Base-by-base conservation (phyloP, 1,140 invertebrate genomes). In the Carposina sasakii region DNA sequence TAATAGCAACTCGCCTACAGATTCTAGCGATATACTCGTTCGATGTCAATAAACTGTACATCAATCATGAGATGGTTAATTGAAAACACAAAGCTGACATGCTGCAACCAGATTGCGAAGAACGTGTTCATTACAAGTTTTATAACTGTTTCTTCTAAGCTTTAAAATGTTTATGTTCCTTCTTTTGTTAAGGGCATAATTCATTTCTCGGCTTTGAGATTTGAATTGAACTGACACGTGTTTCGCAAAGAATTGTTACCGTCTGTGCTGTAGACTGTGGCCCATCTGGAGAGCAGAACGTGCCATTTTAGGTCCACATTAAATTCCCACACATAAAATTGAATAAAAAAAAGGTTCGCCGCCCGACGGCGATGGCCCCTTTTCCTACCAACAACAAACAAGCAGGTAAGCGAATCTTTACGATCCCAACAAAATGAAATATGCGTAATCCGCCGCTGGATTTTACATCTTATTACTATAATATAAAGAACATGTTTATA, bases 401-500 rank as follows among this genome's bases (percentile, higher is more conserved):
- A 73, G 72, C 79, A 83, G 79, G 79, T 83, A 84, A 75, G 67
- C 65, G 75, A 76, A 78, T 81, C 70, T 78, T 78, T 77, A 76
- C 68, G 68, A 70, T 60, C 60, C 64, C 60, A 63, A 54, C 54
- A 59, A 68, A 68, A 69, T 72, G 60, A 76, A 73, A 70, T 78
- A 72, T 74, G 61, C 49, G 55, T 60, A 62, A 57, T 63, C 59
- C 48, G 52, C 53, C 61, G 53, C 55, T 44, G 66, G 61, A 82
- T 60, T 76, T 69, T 76, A 63, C 60, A 64, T 73, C 67, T 72
- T 79, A 73, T 72, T 67, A 69, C 67, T 54, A 44, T 40, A 39
- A 41, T 24, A 22, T 58, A 63, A 64, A 61, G 59, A 57, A 49
- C 45, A 57, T 60, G 43, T 68, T 64, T 59, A 63, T 70, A 48